Conservation (phyloP, 2,888 invertebrate species). For the Coelogynopora nodosa region DNA sequence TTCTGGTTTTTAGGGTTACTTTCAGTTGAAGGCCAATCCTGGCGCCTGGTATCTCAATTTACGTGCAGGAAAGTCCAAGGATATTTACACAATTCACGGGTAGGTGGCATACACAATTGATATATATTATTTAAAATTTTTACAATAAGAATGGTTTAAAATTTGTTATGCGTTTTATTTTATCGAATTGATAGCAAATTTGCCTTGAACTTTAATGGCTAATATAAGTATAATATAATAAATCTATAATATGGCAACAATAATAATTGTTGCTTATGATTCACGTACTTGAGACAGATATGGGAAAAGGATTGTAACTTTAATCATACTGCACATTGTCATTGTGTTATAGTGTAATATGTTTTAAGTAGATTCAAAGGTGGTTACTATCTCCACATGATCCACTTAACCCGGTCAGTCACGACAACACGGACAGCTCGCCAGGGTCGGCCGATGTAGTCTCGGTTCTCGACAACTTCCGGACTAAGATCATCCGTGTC, state of each 20-base stretch:
- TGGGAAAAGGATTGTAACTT: too few relatives aligned
- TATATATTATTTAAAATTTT: too few relatives aligned
- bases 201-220: background rate
- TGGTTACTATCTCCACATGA: background rate
- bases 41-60: conserved; percentile 87
- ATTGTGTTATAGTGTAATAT: too few relatives aligned
- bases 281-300: too few relatives aligned
- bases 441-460: conserved; percentile 71
- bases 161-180: too few relatives aligned
- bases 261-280: too few relatives aligned
- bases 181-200: background rate
- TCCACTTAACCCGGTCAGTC: conserved; percentile 63
- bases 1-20: conserved; percentile 71
- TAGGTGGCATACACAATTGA: conserved; percentile 48
- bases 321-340: too few relatives aligned
- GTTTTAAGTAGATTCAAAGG: too few relatives aligned
- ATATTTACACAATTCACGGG: conserved; percentile 81
- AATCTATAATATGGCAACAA: background rate
- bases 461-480: conserved; percentile 72
- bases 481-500: conserved; percentile 83
- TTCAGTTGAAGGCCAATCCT: conserved; percentile 93
- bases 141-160: too few relatives aligned
- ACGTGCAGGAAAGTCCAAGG: conserved; percentile 84
- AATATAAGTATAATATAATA: background rate
- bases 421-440: conserved; percentile 74